Percentiles rank a stretch among this genome's conserved stretches.
phyloP scores from a whole-genome alignment of 2,797 vertebrate species.

The Fundulus diaphanus region DNA sequence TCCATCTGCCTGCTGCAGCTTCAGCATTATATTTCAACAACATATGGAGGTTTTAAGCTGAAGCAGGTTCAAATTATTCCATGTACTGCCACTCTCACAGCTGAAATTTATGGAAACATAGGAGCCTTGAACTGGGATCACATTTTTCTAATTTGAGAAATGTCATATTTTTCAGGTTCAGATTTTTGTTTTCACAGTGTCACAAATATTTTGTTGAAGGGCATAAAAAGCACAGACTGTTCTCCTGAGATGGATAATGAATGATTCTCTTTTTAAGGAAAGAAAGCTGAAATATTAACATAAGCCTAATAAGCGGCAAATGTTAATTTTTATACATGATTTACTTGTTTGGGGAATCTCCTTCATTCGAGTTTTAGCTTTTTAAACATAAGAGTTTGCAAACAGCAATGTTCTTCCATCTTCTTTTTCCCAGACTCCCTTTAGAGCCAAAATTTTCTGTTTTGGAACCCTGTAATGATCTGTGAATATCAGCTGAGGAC shows the following conservation, averaged over 20 bases:
- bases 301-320: background rate
- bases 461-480: background rate
- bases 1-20: background rate
- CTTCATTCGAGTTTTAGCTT: background rate
- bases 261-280: background rate
- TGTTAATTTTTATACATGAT: background rate
- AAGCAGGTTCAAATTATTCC: background rate
- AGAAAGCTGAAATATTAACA: background rate
- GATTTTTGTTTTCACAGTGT: background rate
- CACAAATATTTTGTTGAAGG: background rate
- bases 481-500: background rate
- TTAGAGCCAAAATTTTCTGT: background rate
- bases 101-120: background rate
- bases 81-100: background rate
- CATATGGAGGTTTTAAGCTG: background rate
- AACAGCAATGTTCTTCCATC: background rate
- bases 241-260: background rate
- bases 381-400: background rate
- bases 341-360: background rate
- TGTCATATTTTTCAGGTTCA: background rate
- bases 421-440: background rate
- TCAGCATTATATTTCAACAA: background rate
- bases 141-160: background rate
- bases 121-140: background rate
- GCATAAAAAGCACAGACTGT: slow-evolving; percentile 3